These are phyloP conservation scores for Drosophila prostipennis DNA, from an alignment of 2,888 invertebrate genomes.

Conservation along the genomic window DNA sequence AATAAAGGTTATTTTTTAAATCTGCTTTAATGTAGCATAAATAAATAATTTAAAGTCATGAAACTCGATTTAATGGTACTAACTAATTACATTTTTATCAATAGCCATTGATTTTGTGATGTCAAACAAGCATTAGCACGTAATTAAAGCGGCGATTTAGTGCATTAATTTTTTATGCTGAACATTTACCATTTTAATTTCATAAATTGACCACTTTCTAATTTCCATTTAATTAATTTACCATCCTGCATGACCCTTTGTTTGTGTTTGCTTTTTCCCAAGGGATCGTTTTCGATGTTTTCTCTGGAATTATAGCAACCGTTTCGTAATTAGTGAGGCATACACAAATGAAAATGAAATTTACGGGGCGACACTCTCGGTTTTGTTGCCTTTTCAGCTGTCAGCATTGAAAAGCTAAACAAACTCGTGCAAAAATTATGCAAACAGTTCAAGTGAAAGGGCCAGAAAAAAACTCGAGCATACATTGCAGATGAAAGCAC, in stretches of 20 bases:
- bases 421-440: slow-evolving; percentile 45
- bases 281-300: slow-evolving; percentile 10
- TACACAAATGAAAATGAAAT: slow-evolving; percentile 61
- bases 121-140: background rate
- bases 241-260: slow-evolving; percentile 4
- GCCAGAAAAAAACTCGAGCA: slow-evolving; percentile 18
- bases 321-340: slow-evolving; percentile 60
- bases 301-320: slow-evolving; percentile 39
- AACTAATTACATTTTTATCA: background rate
- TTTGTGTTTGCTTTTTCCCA: slow-evolving; percentile 13
- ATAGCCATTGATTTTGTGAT: background rate
- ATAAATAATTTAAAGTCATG: background rate
- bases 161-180: background rate
- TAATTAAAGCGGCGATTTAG: background rate
- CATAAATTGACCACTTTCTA: slow-evolving; percentile 9
- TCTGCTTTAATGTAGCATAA: background rate
- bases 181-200: background rate
- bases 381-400: slow-evolving; percentile 19
- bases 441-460: slow-evolving; percentile 46
- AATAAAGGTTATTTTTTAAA: too few species aligned
- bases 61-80: background rate
- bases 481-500: slow-evolving; percentile 50
- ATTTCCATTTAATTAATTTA: slow-evolving; percentile 49
- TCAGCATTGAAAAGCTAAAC: slow-evolving; percentile 56
- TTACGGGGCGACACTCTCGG: slow-evolving; percentile 25